These are phyloP conservation scores for Hemibagrus guttatus DNA, from an alignment of 2,797 vertebrate species.

Conservation along the genomic window DNA sequence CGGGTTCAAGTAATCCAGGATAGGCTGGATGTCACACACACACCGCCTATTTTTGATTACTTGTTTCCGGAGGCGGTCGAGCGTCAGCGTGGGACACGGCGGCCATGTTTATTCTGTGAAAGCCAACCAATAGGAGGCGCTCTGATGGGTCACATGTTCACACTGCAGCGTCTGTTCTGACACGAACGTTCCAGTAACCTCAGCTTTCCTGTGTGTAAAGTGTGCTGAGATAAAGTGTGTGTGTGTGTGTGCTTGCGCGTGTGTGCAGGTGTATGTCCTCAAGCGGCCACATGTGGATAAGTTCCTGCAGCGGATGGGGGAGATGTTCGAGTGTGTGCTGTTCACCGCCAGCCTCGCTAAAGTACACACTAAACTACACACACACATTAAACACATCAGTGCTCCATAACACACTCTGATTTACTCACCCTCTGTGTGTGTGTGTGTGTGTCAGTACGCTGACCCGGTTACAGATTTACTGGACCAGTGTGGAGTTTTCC, in stretches of 20 bases:
- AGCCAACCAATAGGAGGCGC: background rate
- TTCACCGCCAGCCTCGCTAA: slow-evolving; percentile 45
- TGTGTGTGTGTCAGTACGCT: slow-evolving; percentile 77
- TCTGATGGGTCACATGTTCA: background rate
- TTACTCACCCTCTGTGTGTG: background rate
- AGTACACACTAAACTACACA: background rate
- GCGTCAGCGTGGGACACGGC: slow-evolving; percentile 41
- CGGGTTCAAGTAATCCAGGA: slow-evolving; percentile 99
- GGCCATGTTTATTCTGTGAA: background rate
- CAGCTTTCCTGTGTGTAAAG: background rate
- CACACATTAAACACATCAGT: background rate
- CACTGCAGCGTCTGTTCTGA: background rate
- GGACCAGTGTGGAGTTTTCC: slow-evolving; percentile 83
- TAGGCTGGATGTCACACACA: slow-evolving; percentile 86
- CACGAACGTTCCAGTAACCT: background rate
- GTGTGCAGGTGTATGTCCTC: slow-evolving; percentile 79
- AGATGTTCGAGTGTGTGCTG: slow-evolving; percentile 82
- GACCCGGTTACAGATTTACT: slow-evolving; percentile 90
- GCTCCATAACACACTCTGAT: background rate
- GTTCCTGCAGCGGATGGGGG: slow-evolving; percentile 84
- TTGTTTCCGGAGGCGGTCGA: slow-evolving; percentile 89
- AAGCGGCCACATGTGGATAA: slow-evolving; percentile 84
- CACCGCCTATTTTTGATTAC: slow-evolving; percentile 96
- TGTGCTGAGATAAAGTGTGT: background rate
- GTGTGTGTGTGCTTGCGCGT: slow-evolving; percentile 31